A percentile compares a stretch with the other conserved stretches of the same genome.
Evolutionary conservation across 1,140 invertebrate species (phyloP).

Genomic region (Rhagoletis pomonella): DNA sequence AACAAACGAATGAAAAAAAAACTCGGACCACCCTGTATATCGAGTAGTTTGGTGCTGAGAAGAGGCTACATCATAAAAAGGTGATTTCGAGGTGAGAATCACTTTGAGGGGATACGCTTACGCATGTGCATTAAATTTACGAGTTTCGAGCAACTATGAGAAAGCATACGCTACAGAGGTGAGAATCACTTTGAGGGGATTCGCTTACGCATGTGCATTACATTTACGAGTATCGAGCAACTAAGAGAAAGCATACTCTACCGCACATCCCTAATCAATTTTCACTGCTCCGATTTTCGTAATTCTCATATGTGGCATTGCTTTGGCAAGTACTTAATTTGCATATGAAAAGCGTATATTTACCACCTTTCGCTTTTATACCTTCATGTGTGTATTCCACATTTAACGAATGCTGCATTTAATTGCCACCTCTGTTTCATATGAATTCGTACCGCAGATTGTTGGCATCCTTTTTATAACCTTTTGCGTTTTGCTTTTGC

Average conservation of each 20-base stretch:
- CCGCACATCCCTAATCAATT: neutral
- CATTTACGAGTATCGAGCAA: too few relatives aligned
- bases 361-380: conserved; percentile 16
- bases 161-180: too few relatives aligned
- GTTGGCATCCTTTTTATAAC: neutral
- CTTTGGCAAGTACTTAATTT: neutral
- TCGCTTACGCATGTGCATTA: too few relatives aligned
- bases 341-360: conserved; percentile 38
- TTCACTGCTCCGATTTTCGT: neutral
- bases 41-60: too few relatives aligned
- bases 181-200: too few relatives aligned
- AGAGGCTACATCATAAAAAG: too few relatives aligned
- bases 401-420: conserved; percentile 14
- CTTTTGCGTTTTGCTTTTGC: neutral
- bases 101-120: too few relatives aligned
- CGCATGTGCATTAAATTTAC: too few relatives aligned
- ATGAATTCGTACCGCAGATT: neutral
- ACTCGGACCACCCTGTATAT: too few relatives aligned
- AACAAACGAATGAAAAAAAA: too few relatives aligned
- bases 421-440: neutral
- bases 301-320: neutral
- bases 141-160: too few relatives aligned
- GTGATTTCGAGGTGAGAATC: too few relatives aligned
- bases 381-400: neutral
- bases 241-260: neutral